Base-by-base conservation (phyloP, 2,113 vertebrate species). In the Chitala chitala region DNA sequence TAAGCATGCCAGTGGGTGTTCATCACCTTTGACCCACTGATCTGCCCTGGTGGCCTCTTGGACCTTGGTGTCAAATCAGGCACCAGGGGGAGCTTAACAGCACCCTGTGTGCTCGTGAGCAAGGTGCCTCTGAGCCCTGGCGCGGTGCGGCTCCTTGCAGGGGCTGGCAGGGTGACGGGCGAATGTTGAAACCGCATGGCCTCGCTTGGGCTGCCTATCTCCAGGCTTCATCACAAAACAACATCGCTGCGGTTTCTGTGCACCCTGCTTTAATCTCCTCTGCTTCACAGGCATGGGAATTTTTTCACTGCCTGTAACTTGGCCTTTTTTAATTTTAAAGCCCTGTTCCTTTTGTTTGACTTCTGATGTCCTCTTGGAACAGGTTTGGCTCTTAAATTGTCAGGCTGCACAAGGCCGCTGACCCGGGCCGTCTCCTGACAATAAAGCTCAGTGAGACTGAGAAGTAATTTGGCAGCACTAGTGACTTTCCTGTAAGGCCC, bases 141-240 rank as follows among this genome's bases (percentile, higher is more conserved):
- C 4, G n/a, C 22, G 12, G 15, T n/a, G 13, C 5, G 3, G 36
- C 2, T 24, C 12, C 58, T 12, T 12, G 5, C 12, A 2, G 46
- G 50, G 66, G 31, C 74, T 69, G 26, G 42, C 74, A 72, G 74
- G 36, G 33, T 6, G 44, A 54, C 61, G 50, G 63, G 59, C 73
- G 58, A 70, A 55, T 68, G 64, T 74, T 36, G 64, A 82, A 83
- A 83, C 82, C 80, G 59, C 82, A 80, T 74, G 36, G 51, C 72
- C 76, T 71, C 69, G 44, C 79, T 63, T 58, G 59, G 79, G 79
- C 77, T 70, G 78, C 74, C 78, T 80, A 83, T 83, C 82, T 44
- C 69, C 24, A 63, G 53, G 59, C 79, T 54, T n/a, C 78, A 82
- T 83, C 80, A 78, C 77, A 71, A 56, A 80, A 80, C 76, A 81